phyloP scores from a whole-genome alignment of 2,888 invertebrate species.

The Polydrusus pterygomalis region DNA sequence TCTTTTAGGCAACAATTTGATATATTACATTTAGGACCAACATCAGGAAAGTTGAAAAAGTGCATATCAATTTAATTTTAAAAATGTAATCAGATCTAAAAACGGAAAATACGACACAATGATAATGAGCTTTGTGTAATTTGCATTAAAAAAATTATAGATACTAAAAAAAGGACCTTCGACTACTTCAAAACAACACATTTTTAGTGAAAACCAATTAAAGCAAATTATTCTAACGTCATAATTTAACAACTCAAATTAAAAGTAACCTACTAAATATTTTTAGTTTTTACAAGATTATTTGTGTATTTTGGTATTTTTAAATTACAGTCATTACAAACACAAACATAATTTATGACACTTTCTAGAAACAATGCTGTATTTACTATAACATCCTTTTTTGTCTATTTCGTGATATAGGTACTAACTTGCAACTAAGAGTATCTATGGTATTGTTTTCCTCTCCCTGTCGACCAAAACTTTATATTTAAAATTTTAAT shows the following conservation, averaged over 20 bases:
- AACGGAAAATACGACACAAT: not conserved
- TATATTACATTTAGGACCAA: too few species aligned
- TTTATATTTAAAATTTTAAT: slow-evolving; percentile 19
- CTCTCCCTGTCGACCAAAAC: not conserved
- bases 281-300: too few species aligned
- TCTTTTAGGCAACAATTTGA: too few species aligned
- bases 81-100: not conserved
- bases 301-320: too few species aligned
- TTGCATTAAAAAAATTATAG: not conserved
- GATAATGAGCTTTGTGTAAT: not conserved
- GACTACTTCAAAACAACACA: too few species aligned
- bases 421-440: too few species aligned
- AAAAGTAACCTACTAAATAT: not conserved
- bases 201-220: not conserved
- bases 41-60: too few species aligned
- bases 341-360: too few species aligned
- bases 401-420: too few species aligned
- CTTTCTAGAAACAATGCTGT: too few species aligned
- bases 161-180: not conserved
- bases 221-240: not conserved
- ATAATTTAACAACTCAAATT: not conserved
- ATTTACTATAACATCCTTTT: not conserved
- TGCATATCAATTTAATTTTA: too few species aligned
- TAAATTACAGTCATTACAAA: too few species aligned
- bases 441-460: not conserved